Conservation (phyloP, 2,113 vertebrate genomes). For the Monarcha castaneiventris region DNA sequence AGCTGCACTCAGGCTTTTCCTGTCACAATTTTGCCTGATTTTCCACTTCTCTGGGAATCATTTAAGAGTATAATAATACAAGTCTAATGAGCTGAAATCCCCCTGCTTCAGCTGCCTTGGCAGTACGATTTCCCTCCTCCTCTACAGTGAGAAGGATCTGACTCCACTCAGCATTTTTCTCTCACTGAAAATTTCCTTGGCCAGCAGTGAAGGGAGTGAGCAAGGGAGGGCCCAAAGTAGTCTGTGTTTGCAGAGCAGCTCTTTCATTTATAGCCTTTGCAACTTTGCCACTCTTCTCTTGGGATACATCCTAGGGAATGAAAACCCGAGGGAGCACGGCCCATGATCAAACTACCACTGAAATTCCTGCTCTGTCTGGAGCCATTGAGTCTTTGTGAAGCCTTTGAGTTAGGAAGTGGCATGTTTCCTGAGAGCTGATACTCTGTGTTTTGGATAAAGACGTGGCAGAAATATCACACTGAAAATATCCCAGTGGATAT, state of each 20-base stretch:
- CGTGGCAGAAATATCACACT: neutral
- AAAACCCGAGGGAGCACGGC: neutral
- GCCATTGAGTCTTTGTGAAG: neutral
- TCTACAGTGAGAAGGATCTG: neutral
- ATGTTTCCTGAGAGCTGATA: neutral
- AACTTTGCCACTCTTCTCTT: neutral
- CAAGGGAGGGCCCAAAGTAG: neutral
- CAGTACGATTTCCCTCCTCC: neutral
- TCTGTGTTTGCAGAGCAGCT: neutral
- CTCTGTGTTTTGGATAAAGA: neutral
- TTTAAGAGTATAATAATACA: neutral
- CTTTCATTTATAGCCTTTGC: neutral
- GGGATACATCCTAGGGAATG: neutral
- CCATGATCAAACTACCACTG: neutral
- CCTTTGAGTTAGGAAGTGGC: neutral
- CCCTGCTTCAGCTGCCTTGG: neutral
- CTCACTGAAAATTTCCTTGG: neutral
- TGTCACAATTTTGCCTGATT: neutral
- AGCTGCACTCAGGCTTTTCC: neutral
- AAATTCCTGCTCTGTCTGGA: constrained; percentile 7
- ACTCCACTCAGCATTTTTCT: neutral
- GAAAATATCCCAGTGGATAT: neutral
- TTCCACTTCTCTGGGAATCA: neutral
- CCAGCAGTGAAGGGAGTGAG: neutral
- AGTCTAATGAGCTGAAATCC: neutral